Conservation (phyloP, 2,113 vertebrate species). For the Phaethon lepturus region DNA sequence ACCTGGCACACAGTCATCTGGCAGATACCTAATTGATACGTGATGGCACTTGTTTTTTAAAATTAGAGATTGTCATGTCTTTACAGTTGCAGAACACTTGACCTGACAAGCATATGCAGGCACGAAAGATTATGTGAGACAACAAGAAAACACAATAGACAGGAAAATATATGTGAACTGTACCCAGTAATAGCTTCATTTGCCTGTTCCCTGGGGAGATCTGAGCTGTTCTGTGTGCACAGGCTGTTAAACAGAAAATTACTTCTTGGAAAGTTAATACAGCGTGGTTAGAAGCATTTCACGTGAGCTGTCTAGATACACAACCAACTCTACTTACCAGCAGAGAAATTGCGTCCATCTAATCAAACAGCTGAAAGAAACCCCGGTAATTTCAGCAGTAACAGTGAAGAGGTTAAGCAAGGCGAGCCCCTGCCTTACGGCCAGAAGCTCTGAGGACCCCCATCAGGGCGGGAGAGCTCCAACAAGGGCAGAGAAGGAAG, state of each 20-base stretch:
- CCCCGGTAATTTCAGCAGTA: not conserved
- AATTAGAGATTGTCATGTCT: not conserved
- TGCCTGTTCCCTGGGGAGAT: not conserved
- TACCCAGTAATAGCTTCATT: not conserved
- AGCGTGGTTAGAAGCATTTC: not conserved
- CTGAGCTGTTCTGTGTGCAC: not conserved
- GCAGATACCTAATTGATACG: not conserved
- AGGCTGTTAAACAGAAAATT: not conserved
- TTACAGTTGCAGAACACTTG: not conserved
- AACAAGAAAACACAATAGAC: not conserved
- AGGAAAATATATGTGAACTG: not conserved
- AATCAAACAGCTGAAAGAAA: not conserved
- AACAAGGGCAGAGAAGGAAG: not conserved
- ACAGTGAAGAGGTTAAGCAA: not conserved
- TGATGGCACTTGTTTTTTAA: not conserved
- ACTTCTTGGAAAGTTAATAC: not conserved
- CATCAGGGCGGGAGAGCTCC: not conserved
- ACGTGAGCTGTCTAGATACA: not conserved
- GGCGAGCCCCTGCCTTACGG: not conserved
- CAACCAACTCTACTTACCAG: not conserved
- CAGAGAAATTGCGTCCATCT: not conserved
- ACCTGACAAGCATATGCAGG: not conserved
- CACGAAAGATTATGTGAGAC: not conserved
- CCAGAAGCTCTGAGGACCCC: accelerated
- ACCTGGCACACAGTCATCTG: not conserved